A percentile compares a stretch with the other conserved stretches of the same genome.
Evolutionary conservation across 2,888 invertebrate species (phyloP).

Genomic region (Caenorhabditis becei): DNA sequence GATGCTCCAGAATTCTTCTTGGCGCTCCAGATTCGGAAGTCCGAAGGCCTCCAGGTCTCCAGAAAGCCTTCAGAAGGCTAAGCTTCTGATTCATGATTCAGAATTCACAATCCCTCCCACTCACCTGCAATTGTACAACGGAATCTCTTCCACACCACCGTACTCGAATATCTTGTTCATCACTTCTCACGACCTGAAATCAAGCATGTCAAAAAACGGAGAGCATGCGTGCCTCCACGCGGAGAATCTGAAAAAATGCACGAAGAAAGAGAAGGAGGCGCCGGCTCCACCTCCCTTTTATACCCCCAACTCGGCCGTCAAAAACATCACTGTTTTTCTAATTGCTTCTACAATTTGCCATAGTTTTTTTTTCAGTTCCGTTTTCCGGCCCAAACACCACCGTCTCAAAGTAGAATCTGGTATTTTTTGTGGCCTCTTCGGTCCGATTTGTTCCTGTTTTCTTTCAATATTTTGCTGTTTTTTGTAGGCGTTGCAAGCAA

Average conservation of each 20-base stretch:
- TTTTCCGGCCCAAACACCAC: not conserved
- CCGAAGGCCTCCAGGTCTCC: too few species aligned
- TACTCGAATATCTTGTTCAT: slow-evolving; percentile 42
- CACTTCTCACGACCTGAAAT: not conserved
- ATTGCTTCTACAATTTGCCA: too few species aligned
- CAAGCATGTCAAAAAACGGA: not conserved
- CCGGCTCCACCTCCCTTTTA: slow-evolving; percentile 3
- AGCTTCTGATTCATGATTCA: too few species aligned
- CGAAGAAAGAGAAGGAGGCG: not conserved
- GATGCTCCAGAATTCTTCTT: too few species aligned
- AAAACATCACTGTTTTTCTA: slow-evolving; percentile 8
- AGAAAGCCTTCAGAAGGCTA: too few species aligned
- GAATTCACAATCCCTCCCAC: too few species aligned
- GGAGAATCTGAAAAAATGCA: not conserved
- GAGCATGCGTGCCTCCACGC: too few species aligned
- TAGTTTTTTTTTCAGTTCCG: too few species aligned
- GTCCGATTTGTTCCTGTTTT: not conserved
- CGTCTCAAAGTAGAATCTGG: not conserved
- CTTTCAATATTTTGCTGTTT: not conserved
- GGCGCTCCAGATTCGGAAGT: too few species aligned
- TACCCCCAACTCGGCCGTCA: slow-evolving; percentile 14
- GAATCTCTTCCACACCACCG: slow-evolving; percentile 39
- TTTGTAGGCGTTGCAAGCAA: not conserved
- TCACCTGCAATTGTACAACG: slow-evolving; percentile 50
- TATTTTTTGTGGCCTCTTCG: not conserved